phyloP scores from a whole-genome alignment of 2,797 vertebrate genomes.

The Onychomys arenicola region DNA sequence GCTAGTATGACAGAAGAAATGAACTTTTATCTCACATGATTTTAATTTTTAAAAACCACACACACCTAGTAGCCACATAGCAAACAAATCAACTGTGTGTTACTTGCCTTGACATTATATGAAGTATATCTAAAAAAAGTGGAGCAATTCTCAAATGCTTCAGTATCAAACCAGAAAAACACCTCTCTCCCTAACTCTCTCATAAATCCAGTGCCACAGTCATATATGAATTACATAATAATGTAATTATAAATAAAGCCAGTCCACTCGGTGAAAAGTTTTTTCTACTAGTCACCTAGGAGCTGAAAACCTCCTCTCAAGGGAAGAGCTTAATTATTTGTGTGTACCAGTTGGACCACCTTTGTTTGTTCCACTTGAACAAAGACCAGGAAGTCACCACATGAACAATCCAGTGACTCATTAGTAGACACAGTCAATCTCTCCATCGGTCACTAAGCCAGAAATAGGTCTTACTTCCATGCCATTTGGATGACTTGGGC shows the following conservation, averaged over 20 bases:
- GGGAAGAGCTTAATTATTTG: background rate
- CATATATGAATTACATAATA: background rate
- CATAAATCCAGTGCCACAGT: background rate
- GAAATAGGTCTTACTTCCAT: background rate
- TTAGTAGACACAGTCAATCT: background rate
- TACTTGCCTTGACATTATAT: slow-evolving; percentile 1
- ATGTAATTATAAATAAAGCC: slow-evolving; percentile 36
- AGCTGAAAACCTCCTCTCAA: slow-evolving; percentile 39
- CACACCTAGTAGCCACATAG: background rate
- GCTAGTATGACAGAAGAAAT: slow-evolving; percentile 23
- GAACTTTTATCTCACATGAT: slow-evolving; percentile 30
- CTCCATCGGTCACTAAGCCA: background rate
- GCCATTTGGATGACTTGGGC: background rate
- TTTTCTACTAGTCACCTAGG: background rate
- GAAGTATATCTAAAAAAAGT: background rate
- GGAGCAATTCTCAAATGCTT: background rate
- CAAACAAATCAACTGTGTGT: background rate
- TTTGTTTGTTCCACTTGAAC: slow-evolving; percentile 56
- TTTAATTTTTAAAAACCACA: slow-evolving; percentile 49
- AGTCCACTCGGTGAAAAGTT: background rate
- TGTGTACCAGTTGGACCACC: background rate
- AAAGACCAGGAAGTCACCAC: background rate
- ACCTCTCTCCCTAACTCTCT: slow-evolving; percentile 17
- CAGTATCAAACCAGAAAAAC: slow-evolving; percentile 43
- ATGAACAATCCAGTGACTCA: background rate